Base-by-base conservation (phyloP, 2,888 invertebrate genomes). In the Brachyopa scutellaris region DNA sequence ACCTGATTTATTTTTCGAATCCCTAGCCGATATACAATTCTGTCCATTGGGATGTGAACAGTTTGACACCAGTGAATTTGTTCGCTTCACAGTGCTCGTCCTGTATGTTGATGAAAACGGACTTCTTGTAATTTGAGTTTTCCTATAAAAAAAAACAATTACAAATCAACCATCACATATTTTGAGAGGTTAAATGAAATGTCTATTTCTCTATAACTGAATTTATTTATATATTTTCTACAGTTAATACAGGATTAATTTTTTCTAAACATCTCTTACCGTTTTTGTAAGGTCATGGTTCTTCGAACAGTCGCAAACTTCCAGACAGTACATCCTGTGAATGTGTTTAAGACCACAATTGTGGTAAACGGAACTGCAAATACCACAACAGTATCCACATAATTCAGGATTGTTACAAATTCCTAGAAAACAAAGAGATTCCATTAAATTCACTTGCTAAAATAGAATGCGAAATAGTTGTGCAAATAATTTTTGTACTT, bases 291-390 rank as follows among this genome's bases (percentile, higher is more conserved):
- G 55, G 89, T 89, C 82, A 92, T 87, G 13, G 88, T 88, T 2
- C 90, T 88, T 17, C 92, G 89, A 3, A 90, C 89, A 8, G 90
- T 90, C 38, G 91, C 92, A 84, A 94, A 90, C 55, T 92, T 92
- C 92, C 92, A 94, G 13, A 97, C 93, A 1, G 93, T 93, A 17
- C 92, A 89, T 74, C 93, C 93, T 49, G 97, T 96, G 86, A 93
- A 92, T 0, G 93, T 90, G 87, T 97, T 97, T 78, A 96, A 90
- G 2, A 94, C 89, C 1, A 94, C 92, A 79, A 96, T 95, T 45
- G 94, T 90, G 1, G 92, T 91, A 85, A 96, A 93, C 1, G 97
- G 97, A 33, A 95, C 87, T 4, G 94, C 92, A 87, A 96, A 94
- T 0, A 96, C 94, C 2, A 96, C 86, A 38, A 93, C 88, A 0